Percentiles rank a stretch among this genome's conserved stretches.
phyloP scores from a whole-genome alignment of 2,113 vertebrate genomes.

The Perca flavescens region DNA sequence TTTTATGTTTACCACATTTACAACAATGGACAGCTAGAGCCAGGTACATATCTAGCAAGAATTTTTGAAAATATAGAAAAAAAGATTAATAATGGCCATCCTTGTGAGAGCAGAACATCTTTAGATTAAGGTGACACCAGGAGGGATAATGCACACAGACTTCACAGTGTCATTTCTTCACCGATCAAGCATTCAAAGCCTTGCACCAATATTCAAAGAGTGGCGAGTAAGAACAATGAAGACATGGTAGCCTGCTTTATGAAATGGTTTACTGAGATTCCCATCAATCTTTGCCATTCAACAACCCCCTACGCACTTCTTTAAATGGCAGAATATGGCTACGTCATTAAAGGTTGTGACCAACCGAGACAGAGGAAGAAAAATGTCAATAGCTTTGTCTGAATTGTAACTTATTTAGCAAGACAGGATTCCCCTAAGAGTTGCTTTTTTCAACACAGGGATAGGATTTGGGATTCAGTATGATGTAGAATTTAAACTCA shows the following conservation, averaged over 20 bases:
- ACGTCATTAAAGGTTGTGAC: slow-evolving; percentile 46
- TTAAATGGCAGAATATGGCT: slow-evolving; percentile 51
- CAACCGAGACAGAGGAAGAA: slow-evolving; percentile 12
- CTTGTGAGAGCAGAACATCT: background rate
- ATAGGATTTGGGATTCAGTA: slow-evolving; percentile 5
- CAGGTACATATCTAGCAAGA: background rate
- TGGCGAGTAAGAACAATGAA: background rate
- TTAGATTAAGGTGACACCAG: slow-evolving; percentile 14
- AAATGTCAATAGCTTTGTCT: slow-evolving; percentile 44
- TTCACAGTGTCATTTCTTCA: background rate
- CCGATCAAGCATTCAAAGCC: background rate
- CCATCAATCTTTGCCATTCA: slow-evolving; percentile 34
- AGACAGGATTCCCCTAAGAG: background rate
- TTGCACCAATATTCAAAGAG: background rate
- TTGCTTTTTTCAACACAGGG: background rate
- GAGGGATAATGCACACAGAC: background rate
- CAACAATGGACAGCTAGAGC: slow-evolving; percentile 7
- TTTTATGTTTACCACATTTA: slow-evolving; percentile 57
- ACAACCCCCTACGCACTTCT: slow-evolving; percentile 8
- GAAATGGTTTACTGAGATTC: slow-evolving; percentile 28
- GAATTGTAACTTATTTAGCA: slow-evolving; percentile 10
- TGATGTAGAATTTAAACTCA: background rate
- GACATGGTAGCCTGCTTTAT: slow-evolving; percentile 10
- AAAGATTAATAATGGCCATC: background rate
- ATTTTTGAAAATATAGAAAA: slow-evolving; percentile 6